Base-by-base conservation (phyloP, 2,113 vertebrate genomes). In the Stercorarius parasiticus region DNA sequence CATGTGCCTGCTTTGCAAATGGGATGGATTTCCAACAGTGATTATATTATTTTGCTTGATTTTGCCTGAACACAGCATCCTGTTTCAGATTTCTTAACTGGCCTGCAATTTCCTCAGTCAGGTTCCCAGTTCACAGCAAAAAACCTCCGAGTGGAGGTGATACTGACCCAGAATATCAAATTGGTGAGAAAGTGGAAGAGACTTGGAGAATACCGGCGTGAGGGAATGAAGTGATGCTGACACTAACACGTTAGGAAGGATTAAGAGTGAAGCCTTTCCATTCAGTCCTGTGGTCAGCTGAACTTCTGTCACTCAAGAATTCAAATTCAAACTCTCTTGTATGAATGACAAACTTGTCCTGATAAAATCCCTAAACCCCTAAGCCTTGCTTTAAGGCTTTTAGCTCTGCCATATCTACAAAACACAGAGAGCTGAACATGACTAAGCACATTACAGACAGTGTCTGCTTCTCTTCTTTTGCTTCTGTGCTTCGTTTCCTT, bases 101-200 rank as follows among this genome's bases (percentile, higher is more conserved):
- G 43, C 7, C 36, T 65, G 27, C 18, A 30, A 6, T 20, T 73
- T 86, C 36, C 45, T 61, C 30, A 62, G 40, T 13, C 40, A 77
- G n/a, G 49, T 70, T 70, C 43, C 55, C 38, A 20, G 19, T 15
- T 70, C 20, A 20, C 30, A 81, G 77, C n/a, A 71, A 86, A 86
- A 53, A 25, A 26, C 27, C 50, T 81, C 59, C 15, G 34, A 87
- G 49, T 0, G 2, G 32, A 55, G 12, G 11, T 0, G 0, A 53
- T 74, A 47, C 20, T 5, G 1, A 71, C 5, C 16, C 55, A 42
- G 22, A 47, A 26, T 32, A 30, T 22, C 32, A 43, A 90, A 58
- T 21, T 3, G 2, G 8, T 1, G 4, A 85, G 77, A 50, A 80
- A 0, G 0, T 45, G 22, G 21, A 78, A 78, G 34, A 49, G 12